A percentile compares a stretch with the other conserved stretches of the same genome.
Evolutionary conservation across 2,113 vertebrate species (phyloP).

Genomic region (Nestor notabilis): DNA sequence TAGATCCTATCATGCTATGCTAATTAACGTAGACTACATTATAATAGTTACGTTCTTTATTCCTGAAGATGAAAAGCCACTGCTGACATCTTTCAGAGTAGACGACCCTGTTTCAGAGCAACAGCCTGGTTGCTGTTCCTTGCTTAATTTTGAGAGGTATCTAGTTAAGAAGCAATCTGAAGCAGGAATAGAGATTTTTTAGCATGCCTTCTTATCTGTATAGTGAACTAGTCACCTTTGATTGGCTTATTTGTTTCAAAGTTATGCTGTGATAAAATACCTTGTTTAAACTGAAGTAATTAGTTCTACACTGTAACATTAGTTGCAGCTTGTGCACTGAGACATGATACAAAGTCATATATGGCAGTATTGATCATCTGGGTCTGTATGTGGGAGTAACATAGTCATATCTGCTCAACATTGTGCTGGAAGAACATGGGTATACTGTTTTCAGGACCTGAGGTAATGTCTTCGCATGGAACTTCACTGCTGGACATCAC

Average conservation of each 20-base stretch:
- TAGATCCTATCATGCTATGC: fast-evolving
- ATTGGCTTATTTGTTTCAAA: not conserved
- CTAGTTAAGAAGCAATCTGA: not conserved
- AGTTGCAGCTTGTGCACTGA: not conserved
- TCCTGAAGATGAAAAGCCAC: not conserved
- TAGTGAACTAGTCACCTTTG: not conserved
- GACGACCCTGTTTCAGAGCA: not conserved
- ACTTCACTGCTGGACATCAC: not conserved
- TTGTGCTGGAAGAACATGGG: not conserved
- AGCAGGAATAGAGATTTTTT: not conserved
- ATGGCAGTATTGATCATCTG: not conserved
- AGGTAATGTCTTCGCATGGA: not conserved
- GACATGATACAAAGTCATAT: not conserved
- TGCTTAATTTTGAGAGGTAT: not conserved
- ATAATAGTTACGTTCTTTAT: not conserved
- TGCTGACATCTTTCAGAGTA: not conserved
- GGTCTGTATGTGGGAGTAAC: fast-evolving
- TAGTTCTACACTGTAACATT: not conserved
- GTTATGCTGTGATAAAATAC: not conserved
- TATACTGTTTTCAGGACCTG: not conserved
- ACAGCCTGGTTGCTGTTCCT: not conserved
- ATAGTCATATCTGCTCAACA: not conserved
- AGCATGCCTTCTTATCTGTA: not conserved
- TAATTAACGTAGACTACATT: not conserved
- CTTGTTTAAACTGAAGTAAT: not conserved